These are phyloP conservation scores for Xenops minutus DNA, from an alignment of 2,797 vertebrate species.

Conservation along the genomic window DNA sequence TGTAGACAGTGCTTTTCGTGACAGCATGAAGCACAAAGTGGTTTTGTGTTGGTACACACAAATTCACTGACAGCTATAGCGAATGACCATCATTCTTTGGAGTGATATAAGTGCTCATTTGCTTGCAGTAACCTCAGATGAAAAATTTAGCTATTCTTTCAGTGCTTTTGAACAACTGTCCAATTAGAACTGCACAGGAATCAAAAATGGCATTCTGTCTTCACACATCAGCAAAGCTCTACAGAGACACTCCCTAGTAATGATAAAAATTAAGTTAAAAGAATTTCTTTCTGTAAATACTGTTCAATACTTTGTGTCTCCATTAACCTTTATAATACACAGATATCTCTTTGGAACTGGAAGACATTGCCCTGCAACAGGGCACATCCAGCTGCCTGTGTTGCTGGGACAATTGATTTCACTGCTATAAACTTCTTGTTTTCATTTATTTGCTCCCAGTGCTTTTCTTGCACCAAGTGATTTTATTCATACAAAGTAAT, in stretches of 20 bases:
- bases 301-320: not conserved
- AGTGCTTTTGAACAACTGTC: not conserved
- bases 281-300: not conserved
- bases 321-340: not conserved
- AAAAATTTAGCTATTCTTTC: not conserved
- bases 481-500: not conserved
- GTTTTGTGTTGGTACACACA: not conserved
- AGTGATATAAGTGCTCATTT: not conserved
- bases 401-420: not conserved
- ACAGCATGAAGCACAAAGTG: not conserved
- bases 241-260: not conserved
- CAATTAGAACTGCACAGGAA: not conserved
- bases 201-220: not conserved
- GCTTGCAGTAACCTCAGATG: not conserved
- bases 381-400: not conserved
- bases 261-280: not conserved
- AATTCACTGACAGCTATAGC: not conserved
- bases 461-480: not conserved
- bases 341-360: not conserved
- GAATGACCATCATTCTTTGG: not conserved
- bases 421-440: not conserved
- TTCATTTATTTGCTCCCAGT: not conserved
- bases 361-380: not conserved
- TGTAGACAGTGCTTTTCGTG: accelerated
- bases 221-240: not conserved